Evolutionary conservation across 2,888 invertebrate genomes (phyloP).

Genomic region (Xanthia togata): DNA sequence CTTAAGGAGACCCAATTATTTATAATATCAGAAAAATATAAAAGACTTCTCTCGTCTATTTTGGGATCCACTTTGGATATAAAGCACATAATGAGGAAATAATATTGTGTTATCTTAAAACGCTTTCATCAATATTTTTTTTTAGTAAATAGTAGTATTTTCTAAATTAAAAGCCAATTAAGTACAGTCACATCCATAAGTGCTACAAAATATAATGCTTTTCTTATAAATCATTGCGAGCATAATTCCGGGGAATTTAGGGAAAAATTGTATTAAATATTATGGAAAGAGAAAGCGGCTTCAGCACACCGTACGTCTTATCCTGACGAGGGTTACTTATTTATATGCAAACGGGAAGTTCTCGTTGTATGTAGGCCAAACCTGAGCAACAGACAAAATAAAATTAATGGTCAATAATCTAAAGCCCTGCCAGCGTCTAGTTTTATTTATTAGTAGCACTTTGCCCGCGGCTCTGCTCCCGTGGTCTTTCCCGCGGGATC

Average conservation of each 20-base stretch:
- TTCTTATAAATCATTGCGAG: conserved; percentile 12
- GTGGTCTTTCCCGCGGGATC: no score
- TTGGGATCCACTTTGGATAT: not conserved
- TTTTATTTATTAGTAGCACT: conserved; percentile 14
- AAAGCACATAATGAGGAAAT: not conserved
- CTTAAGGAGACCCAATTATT: conserved; percentile 56
- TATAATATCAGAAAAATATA: conserved; percentile 49
- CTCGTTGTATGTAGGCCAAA: conserved; percentile 60
- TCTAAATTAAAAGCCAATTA: not conserved
- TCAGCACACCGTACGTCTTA: conserved; percentile 74
- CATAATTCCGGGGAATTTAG: conserved; percentile 50
- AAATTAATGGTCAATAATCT: conserved; percentile 19
- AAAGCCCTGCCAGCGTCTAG: not conserved
- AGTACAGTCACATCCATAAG: conserved; percentile 2
- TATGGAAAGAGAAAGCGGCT: conserved; percentile 69
- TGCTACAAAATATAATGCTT: conserved; percentile 3
- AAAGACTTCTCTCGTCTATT: conserved; percentile 8
- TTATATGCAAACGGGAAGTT: conserved; percentile 75
- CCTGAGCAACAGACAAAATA: conserved; percentile 40
- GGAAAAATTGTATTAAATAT: conserved; percentile 65
- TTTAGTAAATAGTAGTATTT: not conserved
- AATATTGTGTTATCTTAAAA: not conserved
- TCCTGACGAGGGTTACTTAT: conserved; percentile 82
- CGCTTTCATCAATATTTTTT: not conserved
- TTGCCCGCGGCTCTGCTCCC: no score